Evolutionary conservation across 2,888 invertebrate species (phyloP).

Genomic region (Piscicola geometra): DNA sequence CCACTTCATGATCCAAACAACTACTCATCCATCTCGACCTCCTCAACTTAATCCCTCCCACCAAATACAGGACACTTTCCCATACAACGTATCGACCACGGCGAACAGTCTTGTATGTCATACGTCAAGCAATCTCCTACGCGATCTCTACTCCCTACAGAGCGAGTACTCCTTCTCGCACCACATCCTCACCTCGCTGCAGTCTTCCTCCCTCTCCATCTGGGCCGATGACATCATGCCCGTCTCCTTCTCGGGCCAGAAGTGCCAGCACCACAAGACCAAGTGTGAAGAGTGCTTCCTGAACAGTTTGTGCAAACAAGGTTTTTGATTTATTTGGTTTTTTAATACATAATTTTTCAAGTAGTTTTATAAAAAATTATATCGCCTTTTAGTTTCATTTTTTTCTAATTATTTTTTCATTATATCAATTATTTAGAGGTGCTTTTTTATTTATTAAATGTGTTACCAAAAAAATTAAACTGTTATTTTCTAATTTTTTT

Average conservation of each 20-base stretch:
- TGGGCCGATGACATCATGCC: constrained; percentile 20
- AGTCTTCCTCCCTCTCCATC: background rate
- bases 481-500: too few relatives aligned
- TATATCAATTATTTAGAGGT: too few relatives aligned
- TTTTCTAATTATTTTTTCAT: too few relatives aligned
- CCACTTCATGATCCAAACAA: too few relatives aligned
- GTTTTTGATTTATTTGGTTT: too few relatives aligned
- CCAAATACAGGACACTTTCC: constrained; percentile 16
- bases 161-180: background rate
- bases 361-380: too few relatives aligned
- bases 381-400: too few relatives aligned
- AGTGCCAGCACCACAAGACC: constrained; percentile 13
- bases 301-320: background rate
- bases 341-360: too few relatives aligned
- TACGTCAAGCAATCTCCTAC: constrained; percentile 25
- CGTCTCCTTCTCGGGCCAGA: constrained; percentile 20
- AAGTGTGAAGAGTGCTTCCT: constrained; percentile 26
- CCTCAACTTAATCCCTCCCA: too few relatives aligned
- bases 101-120: constrained; percentile 28
- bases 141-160: background rate
- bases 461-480: too few relatives aligned
- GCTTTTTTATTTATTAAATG: too few relatives aligned
- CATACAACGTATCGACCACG: background rate
- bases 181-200: background rate
- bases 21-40: too few relatives aligned